Base-by-base conservation (phyloP, 2,113 vertebrate species). In the Bombycilla garrulus region DNA sequence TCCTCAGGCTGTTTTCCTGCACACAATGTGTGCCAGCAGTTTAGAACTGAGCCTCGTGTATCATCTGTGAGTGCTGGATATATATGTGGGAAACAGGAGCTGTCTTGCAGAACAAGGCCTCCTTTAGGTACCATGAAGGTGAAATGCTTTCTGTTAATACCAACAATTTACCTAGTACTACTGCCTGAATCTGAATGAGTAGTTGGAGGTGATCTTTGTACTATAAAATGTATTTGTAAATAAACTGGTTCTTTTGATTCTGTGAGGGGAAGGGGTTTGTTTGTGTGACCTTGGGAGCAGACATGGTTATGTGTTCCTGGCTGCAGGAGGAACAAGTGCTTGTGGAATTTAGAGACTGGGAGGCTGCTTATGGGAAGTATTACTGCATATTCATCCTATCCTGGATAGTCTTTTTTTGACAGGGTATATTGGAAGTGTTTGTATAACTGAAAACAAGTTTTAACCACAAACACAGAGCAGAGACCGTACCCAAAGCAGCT, bases 21-120 rank as follows among this genome's bases (percentile, higher is more conserved):
- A 40, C 15, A 4, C 5, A 10, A 4, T 16, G 11, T 76, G 67
- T 91, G 33, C 53, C 38, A 72, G 40, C 23, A 83, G n/a, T 16
- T 80, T 67, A 64, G 58, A 83, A 48, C 29, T 35, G 25, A 90
- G 14, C 66, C 74, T 54, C 54, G 42, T 47, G 31, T 50, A 45
- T 74, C 50, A 53, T 57, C 28, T 53, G 1, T 3, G 20, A 22
- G 35, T 90, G 42, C n/a, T 38, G 35, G 23, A 24, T 83, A 20
- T 1, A 0, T 38, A 12, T 0, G 2, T 0, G 2, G 42, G 57
- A 73, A 93, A 64, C 4, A 64, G 29, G 48, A 80, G 54, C 14
- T 69, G 7, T 73, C 50, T 84, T 85, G 58, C 54, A 28, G 17
- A 17, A 44, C 15, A 45, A 73, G 31, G 69, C 60, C 20, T 66